A percentile compares a stretch with the other conserved stretches of the same genome.
These are phyloP conservation scores for Gonocerus acuteangulatus DNA, from an alignment of 2,888 invertebrate species.

Conservation along the genomic window DNA sequence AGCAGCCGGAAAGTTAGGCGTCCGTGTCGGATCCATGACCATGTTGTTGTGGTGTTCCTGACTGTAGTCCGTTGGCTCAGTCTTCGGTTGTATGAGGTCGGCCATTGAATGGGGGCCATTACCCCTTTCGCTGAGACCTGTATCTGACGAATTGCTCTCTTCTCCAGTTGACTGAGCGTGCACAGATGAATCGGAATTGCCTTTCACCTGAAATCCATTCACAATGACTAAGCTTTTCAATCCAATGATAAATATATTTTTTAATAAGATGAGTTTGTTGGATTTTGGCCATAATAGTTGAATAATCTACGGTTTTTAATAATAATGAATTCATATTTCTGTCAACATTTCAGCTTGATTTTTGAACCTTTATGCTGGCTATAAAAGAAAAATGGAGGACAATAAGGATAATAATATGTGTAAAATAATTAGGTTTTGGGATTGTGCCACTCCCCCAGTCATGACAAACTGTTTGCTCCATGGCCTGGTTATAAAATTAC, in stretches of 20 bases:
- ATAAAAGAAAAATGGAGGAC: too few species aligned
- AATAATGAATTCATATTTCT: not conserved
- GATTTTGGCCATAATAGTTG: not conserved
- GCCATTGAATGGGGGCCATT: constrained; percentile 35
- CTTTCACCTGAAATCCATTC: constrained; percentile 44
- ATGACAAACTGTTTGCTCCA: too few species aligned
- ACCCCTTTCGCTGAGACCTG: constrained; percentile 59
- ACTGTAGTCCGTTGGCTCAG: constrained; percentile 63
- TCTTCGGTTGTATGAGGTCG: constrained; percentile 60
- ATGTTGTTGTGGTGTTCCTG: constrained; percentile 34
- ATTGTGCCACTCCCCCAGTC: too few species aligned
- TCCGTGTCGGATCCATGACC: constrained; percentile 58
- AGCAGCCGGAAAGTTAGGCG: constrained; percentile 69
- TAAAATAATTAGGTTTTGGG: too few species aligned
- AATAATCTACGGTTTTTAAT: not conserved
- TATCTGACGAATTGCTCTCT: constrained; percentile 76
- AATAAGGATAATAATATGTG: too few species aligned
- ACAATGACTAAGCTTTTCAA: constrained; percentile 12
- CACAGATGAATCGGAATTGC: constrained; percentile 51
- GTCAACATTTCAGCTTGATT: not conserved
- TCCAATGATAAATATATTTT: constrained; percentile 4
- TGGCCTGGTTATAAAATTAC: too few species aligned
- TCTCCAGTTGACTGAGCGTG: constrained; percentile 69
- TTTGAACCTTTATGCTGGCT: too few species aligned
- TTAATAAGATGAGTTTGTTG: not conserved